Conservation (phyloP, 2,797 vertebrate genomes). For the Ispidina lecontei region DNA sequence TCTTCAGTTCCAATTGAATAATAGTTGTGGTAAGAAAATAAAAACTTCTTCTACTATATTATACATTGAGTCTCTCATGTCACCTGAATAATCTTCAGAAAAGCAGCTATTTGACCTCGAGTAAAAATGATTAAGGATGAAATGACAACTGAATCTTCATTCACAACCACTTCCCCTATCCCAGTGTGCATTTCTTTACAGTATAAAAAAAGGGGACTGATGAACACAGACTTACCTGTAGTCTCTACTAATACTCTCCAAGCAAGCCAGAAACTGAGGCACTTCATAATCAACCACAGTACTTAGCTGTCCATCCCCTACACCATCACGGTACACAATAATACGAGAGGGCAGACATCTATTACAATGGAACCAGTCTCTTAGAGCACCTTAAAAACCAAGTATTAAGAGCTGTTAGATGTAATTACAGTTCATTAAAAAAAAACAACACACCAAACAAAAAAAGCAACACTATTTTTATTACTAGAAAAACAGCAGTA, state of each 20-base stretch:
- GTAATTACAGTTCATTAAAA: neutral
- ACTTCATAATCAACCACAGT: constrained; percentile 91
- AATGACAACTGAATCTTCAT: neutral
- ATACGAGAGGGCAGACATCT: constrained; percentile 88
- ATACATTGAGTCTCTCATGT: neutral
- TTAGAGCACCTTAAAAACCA: constrained; percentile 83
- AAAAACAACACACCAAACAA: neutral
- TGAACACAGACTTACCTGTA: constrained; percentile 81
- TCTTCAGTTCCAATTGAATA: neutral
- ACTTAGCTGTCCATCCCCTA: constrained; percentile 93
- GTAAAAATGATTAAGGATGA: neutral
- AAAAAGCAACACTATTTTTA: neutral
- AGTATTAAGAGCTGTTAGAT: neutral
- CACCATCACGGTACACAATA: constrained; percentile 93
- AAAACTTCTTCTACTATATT: neutral
- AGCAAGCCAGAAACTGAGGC: constrained; percentile 88
- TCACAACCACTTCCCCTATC: neutral
- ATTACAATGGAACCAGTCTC: constrained; percentile 87
- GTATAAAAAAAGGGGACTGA: neutral
- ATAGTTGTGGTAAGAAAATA: neutral
- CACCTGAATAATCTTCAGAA: neutral
- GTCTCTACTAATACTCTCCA: constrained; percentile 84
- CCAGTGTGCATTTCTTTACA: neutral
- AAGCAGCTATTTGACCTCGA: neutral
- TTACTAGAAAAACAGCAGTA: neutral